A percentile compares a stretch with the other conserved stretches of the same genome.
Conservation (phyloP, 64 coral and sea anemone genomes). For the Astreopora myriophthalma region DNA sequence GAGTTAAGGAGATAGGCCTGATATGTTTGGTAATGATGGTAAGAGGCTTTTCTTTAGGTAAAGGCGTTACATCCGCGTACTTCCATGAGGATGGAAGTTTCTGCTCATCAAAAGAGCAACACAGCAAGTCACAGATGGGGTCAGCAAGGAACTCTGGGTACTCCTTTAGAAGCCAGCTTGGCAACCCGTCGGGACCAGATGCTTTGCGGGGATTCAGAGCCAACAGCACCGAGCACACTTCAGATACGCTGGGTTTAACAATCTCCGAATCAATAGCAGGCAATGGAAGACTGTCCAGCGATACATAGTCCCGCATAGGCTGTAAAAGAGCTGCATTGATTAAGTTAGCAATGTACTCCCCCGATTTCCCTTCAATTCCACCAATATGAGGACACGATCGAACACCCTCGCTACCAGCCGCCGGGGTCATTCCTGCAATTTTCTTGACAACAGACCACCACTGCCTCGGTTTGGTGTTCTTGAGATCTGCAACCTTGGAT, state of each 20-base stretch:
- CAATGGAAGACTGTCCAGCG: no score
- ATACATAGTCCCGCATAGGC: constrained; percentile 2
- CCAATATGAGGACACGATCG: constrained; percentile 39
- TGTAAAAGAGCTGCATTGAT: constrained; percentile 28
- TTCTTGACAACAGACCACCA: constrained; percentile 55
- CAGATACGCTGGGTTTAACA: no score
- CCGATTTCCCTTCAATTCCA: background rate
- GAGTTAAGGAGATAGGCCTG: no score
- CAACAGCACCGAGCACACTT: no score
- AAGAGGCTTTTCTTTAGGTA: no score
- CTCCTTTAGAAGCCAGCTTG: background rate
- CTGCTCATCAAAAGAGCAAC: background rate
- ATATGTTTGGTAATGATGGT: no score
- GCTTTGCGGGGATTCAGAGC: no score
- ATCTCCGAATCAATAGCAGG: no score
- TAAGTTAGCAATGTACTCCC: constrained; percentile 33
- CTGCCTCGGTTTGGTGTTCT: constrained; percentile 51
- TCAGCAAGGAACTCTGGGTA: background rate
- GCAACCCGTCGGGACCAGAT: background rate
- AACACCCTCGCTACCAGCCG: constrained; percentile 23
- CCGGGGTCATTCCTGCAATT: constrained; percentile 33
- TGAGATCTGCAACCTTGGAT: constrained; percentile 25
- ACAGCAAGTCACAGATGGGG: background rate
- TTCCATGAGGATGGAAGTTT: background rate
- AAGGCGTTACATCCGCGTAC: background rate